A percentile compares a stretch with the other conserved stretches of the same genome.
Conservation (phyloP, 2,888 invertebrate species). For the Amphipyra tragopoginis region DNA sequence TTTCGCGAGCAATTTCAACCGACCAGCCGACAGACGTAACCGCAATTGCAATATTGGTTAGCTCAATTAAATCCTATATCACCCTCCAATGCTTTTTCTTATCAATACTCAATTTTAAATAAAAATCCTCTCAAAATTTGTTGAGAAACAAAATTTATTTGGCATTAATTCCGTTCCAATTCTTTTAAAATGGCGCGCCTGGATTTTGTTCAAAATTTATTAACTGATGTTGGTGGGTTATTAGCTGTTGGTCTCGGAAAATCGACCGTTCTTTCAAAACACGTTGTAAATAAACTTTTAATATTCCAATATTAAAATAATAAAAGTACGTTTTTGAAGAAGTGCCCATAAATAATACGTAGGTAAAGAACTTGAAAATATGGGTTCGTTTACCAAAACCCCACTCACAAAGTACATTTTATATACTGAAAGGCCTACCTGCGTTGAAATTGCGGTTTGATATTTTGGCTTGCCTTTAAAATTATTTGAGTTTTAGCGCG, state of each 20-base stretch:
- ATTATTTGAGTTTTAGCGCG: constrained; percentile 45
- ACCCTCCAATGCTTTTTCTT: constrained; percentile 22
- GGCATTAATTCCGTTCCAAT: constrained; percentile 45
- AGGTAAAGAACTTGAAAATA: constrained; percentile 4
- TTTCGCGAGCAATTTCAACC: constrained; percentile 51
- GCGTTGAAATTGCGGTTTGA: constrained; percentile 27
- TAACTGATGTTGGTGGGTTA: constrained; percentile 23
- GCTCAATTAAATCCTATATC: constrained; percentile 22
- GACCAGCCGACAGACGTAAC: constrained; percentile 23
- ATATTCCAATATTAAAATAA: constrained; percentile 5
- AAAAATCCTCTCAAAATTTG: constrained; percentile 37
- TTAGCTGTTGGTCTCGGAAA: constrained; percentile 7
- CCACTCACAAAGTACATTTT: background rate
- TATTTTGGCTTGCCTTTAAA: constrained; percentile 38
- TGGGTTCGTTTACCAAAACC: constrained; percentile 1
- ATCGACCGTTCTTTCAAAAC: constrained; percentile 2
- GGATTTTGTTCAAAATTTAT: constrained; percentile 39
- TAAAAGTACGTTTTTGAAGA: background rate
- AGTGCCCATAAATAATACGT: background rate
- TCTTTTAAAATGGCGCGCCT: constrained; percentile 41
- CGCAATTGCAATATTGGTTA: constrained; percentile 42
- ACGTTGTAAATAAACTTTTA: background rate
- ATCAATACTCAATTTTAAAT: constrained; percentile 31
- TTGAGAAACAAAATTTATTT: constrained; percentile 50
- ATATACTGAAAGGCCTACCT: background rate